A percentile compares a stretch with the other conserved stretches of the same genome.
Evolutionary conservation across 2,888 invertebrate species (phyloP).

Genomic region (Oasisia sp.): DNA sequence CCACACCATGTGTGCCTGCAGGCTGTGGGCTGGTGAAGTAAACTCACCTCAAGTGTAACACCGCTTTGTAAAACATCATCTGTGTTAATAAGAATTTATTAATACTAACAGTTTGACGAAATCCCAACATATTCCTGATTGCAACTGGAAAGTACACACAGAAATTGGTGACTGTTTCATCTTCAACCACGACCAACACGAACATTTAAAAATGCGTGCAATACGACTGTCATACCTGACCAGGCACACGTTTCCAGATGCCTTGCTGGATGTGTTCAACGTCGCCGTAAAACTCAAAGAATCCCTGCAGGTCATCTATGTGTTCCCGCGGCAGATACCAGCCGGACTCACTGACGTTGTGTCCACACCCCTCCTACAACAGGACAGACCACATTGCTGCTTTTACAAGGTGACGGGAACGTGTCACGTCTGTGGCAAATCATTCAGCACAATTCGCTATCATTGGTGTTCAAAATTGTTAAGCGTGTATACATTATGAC

Average conservation of each 20-base stretch:
- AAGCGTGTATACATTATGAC: too few species aligned
- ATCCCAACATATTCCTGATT: too few species aligned
- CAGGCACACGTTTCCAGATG: slow-evolving; percentile 23
- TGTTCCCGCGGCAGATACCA: slow-evolving; percentile 20
- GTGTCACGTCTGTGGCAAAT: too few species aligned
- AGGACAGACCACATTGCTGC: background rate
- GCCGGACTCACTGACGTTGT: background rate
- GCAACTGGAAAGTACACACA: too few species aligned
- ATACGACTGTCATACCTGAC: slow-evolving; percentile 8
- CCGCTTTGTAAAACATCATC: too few species aligned
- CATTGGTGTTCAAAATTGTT: too few species aligned
- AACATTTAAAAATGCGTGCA: background rate
- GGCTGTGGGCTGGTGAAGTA: too few species aligned
- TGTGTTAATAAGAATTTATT: too few species aligned
- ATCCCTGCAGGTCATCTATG: slow-evolving; percentile 30
- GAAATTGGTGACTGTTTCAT: background rate
- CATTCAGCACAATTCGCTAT: too few species aligned
- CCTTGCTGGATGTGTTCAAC: slow-evolving; percentile 36
- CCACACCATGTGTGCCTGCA: too few species aligned
- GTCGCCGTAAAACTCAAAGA: slow-evolving; percentile 33
- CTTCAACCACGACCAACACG: background rate
- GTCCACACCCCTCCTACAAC: background rate
- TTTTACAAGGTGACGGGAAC: background rate
- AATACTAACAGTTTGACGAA: too few species aligned
- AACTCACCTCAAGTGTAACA: too few species aligned